These are phyloP conservation scores for Stercorarius parasiticus DNA, from an alignment of 2,113 vertebrate genomes.

Conservation along the genomic window DNA sequence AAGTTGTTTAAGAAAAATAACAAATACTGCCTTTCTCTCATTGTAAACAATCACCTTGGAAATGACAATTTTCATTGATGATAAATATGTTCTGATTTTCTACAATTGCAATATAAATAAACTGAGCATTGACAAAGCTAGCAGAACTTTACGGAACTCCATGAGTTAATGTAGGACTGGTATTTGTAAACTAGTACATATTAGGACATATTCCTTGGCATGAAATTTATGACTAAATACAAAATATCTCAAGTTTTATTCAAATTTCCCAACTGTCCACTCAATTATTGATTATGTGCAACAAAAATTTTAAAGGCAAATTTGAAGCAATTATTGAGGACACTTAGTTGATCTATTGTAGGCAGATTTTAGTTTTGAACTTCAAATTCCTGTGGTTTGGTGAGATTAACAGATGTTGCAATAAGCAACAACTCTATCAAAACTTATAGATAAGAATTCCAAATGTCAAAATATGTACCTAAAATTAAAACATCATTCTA, in stretches of 20 bases:
- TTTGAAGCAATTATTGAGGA: not conserved
- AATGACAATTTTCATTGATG: not conserved
- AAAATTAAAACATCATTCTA: not conserved
- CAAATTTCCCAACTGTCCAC: not conserved
- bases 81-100: not conserved
- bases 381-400: not conserved
- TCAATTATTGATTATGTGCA: accelerated
- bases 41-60: not conserved
- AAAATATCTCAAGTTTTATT: not conserved
- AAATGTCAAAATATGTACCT: not conserved
- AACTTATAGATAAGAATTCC: not conserved
- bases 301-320: not conserved
- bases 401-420: not conserved
- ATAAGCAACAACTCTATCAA: not conserved
- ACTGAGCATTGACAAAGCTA: not conserved
- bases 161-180: not conserved
- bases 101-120: not conserved
- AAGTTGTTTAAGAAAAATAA: not conserved
- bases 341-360: not conserved
- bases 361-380: not conserved
- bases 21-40: not conserved
- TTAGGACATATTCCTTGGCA: not conserved
- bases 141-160: not conserved
- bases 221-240: not conserved
- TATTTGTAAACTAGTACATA: not conserved